Evolutionary conservation across 1,140 invertebrate species (phyloP).

Genomic region (Drosophila lacertosa): DNA sequence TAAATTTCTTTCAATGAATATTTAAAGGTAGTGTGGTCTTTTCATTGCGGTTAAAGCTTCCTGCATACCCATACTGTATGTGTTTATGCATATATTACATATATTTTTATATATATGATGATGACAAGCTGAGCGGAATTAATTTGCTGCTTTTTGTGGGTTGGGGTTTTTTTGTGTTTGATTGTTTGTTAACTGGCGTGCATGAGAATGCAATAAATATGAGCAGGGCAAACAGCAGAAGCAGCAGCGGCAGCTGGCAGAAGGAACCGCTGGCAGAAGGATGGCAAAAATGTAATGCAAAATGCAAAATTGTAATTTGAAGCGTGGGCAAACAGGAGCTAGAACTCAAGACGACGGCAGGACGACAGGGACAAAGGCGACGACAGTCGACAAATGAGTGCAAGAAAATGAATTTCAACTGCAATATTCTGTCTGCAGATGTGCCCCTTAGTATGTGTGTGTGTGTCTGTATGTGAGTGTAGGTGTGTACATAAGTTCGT

Average conservation of each 20-base stretch:
- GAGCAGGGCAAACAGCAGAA: constrained; percentile 23
- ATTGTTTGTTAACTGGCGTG: constrained; percentile 8
- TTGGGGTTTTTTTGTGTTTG: constrained; percentile 4
- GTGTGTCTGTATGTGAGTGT: background rate
- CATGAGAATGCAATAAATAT: constrained; percentile 66
- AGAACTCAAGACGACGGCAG: constrained; percentile 37
- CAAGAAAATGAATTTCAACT: constrained; percentile 62
- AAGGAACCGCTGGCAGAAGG: too few relatives aligned
- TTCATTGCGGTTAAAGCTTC: background rate
- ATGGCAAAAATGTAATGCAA: constrained; percentile 13
- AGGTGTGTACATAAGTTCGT: background rate
- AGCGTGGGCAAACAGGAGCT: constrained; percentile 12
- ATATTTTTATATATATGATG: too few relatives aligned
- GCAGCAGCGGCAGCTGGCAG: constrained; percentile 5
- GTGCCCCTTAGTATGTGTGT: background rate
- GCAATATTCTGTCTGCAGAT: constrained; percentile 36
- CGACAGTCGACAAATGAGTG: constrained; percentile 51
- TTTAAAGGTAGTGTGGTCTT: background rate
- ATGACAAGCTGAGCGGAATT: constrained; percentile 46
- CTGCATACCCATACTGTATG: background rate
- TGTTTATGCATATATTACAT: constrained; percentile 7
- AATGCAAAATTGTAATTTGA: constrained; percentile 32
- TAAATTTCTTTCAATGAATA: too few relatives aligned
- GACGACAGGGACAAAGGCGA: constrained; percentile 37
- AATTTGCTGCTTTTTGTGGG: constrained; percentile 54